phyloP scores from a whole-genome alignment of 2,888 invertebrate genomes.

The Parnassius apollo region DNA sequence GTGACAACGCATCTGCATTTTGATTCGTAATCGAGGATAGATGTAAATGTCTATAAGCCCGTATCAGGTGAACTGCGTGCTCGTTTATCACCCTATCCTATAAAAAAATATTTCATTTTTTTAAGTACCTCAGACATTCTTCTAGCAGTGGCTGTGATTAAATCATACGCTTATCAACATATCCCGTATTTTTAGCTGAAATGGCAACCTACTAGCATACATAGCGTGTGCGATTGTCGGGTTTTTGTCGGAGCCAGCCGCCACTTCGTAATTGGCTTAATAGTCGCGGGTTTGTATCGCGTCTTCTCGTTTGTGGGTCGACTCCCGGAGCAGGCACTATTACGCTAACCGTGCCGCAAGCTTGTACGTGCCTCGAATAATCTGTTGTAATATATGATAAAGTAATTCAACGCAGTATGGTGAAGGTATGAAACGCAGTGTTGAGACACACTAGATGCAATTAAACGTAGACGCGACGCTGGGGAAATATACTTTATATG shows the following conservation, averaged over 20 bases:
- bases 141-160: no score
- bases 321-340: slow-evolving; percentile 44
- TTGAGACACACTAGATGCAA: slow-evolving; percentile 1
- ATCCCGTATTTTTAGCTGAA: slow-evolving; percentile 5
- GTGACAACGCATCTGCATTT: no score
- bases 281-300: slow-evolving; percentile 33
- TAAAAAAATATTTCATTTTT: no score
- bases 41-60: no score
- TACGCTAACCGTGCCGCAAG: neutral
- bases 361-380: slow-evolving; percentile 19
- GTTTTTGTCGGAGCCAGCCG: slow-evolving; percentile 42
- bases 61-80: no score
- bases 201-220: slow-evolving; percentile 47
- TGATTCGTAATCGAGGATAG: no score
- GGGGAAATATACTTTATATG: neutral
- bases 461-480: neutral
- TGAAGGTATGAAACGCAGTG: slow-evolving; percentile 9
- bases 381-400: slow-evolving; percentile 15
- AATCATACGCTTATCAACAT: neutral
- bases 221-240: slow-evolving; percentile 39
- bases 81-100: no score
- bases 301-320: slow-evolving; percentile 39
- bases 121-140: no score
- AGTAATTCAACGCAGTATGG: neutral
- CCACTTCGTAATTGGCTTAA: slow-evolving; percentile 56